phyloP scores from a whole-genome alignment of 2,888 invertebrate genomes.

The Limnephilus marmoratus region DNA sequence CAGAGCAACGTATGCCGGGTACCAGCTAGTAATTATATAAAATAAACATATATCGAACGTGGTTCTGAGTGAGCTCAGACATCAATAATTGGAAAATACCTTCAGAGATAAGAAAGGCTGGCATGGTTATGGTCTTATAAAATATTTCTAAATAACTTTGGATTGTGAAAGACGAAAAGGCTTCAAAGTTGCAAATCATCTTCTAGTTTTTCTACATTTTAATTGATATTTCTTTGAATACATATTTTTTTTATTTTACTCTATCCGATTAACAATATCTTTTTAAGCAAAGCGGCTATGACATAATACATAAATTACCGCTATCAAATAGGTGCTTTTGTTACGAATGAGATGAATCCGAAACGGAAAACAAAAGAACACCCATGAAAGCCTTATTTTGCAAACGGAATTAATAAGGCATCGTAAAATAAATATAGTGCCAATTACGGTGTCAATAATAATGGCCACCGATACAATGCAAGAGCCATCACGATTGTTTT shows the following conservation, averaged over 20 bases:
- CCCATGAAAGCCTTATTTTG: neutral
- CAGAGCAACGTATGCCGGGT: too few relatives aligned
- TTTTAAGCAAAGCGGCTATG: neutral
- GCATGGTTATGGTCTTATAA: neutral
- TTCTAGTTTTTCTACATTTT: too few relatives aligned
- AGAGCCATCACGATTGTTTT: constrained; percentile 2
- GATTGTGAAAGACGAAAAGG: neutral
- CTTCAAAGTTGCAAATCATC: too few relatives aligned
- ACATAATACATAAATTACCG: neutral
- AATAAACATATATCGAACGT: too few relatives aligned
- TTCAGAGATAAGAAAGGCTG: neutral
- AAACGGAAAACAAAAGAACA: neutral
- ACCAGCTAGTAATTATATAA: too few relatives aligned
- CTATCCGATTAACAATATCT: neutral
- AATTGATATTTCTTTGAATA: too few relatives aligned
- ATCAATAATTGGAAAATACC: neutral
- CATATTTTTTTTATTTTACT: too few relatives aligned
- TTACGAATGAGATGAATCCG: neutral
- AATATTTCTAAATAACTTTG: neutral
- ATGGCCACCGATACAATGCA: neutral
- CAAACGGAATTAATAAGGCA: neutral
- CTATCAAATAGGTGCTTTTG: neutral
- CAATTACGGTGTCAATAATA: constrained; percentile 2
- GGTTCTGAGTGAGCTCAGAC: too few relatives aligned
- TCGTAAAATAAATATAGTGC: neutral